phyloP scores from a whole-genome alignment of 2,113 vertebrate genomes.

The Leucoraja erinaceus region DNA sequence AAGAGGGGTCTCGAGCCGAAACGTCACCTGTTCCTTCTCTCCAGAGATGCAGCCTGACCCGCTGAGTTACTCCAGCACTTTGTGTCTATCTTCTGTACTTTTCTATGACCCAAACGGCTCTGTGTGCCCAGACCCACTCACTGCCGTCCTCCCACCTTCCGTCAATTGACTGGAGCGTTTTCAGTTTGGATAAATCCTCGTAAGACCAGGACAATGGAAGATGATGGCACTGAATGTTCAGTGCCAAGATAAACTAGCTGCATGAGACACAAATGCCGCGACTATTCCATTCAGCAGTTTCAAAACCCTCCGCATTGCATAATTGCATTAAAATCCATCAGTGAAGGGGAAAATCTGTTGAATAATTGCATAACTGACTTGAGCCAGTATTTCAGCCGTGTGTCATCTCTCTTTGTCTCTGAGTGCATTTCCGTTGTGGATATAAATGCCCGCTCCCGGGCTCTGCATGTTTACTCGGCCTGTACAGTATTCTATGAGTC shows the following conservation, averaged over 20 bases:
- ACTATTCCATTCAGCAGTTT: slow-evolving; percentile 10
- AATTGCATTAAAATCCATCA: neutral
- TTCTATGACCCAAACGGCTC: too few relatives aligned
- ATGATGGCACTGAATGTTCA: neutral
- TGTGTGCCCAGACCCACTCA: neutral
- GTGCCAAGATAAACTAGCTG: neutral
- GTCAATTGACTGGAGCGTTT: neutral
- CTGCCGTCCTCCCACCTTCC: neutral
- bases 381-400: neutral
- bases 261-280: neutral
- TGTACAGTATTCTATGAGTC: neutral
- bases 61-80: too few relatives aligned
- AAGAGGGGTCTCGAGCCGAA: too few relatives aligned
- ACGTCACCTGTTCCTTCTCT: too few relatives aligned
- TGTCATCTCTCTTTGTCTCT: neutral
- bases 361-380: neutral
- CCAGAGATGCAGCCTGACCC: too few relatives aligned
- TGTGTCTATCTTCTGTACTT: too few relatives aligned
- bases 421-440: neutral
- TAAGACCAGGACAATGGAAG: neutral
- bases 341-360: slow-evolving; percentile 7
- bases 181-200: neutral
- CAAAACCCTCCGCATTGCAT: neutral
- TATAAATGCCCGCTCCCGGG: neutral
- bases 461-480: neutral